Base-by-base conservation (phyloP, 2,888 invertebrate species). In the Ctenicera cuprea region DNA sequence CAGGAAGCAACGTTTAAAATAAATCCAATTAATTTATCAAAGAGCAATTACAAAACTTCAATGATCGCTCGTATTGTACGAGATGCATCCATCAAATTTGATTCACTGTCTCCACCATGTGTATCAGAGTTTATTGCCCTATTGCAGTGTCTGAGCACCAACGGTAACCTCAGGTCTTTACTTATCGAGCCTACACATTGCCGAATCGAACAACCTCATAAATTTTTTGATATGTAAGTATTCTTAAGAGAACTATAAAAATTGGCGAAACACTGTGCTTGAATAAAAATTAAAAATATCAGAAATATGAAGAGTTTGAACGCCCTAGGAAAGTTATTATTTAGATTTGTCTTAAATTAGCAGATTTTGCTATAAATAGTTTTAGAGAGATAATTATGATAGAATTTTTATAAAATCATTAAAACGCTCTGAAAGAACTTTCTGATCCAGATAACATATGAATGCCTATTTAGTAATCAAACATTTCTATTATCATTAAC, bases 151-250 rank as follows among this genome's bases (percentile, higher is more conserved):
- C 80, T 87, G 71, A 81, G 79, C 61, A 81, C 82, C 66, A 87
- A 87, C 79, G 83, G 84, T 73, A 86, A 86, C 78, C 78, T 87
- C 59, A 84, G 81, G 65, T 83, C 85, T 62, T 77, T 87, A 57
- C 80, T 85, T 50, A 78, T 87, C 43, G 85, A 87, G 83, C 87
- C 87, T 38, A 82, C 84, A 18, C 86, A 87, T 82, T 87, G 86
- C 77, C 84, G 84, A 74, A 82, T 87, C 68, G 84, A 85, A 76
- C 76, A 81, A 48, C 78, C 83, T 11, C 73, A 75, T 37, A 77
- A 76, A 63, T 64, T 76, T 68, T 73, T 78, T 33, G 77, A 79
- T 68, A 65, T 76, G 79, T 80, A 77, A 77, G 79, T 76, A 71
- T 57, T n/a, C 1, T n/a, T 7, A 37, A 37, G 26, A 3, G 3